Evolutionary conservation across 2,113 vertebrate genomes (phyloP).

Genomic region (Arizona elegans): DNA sequence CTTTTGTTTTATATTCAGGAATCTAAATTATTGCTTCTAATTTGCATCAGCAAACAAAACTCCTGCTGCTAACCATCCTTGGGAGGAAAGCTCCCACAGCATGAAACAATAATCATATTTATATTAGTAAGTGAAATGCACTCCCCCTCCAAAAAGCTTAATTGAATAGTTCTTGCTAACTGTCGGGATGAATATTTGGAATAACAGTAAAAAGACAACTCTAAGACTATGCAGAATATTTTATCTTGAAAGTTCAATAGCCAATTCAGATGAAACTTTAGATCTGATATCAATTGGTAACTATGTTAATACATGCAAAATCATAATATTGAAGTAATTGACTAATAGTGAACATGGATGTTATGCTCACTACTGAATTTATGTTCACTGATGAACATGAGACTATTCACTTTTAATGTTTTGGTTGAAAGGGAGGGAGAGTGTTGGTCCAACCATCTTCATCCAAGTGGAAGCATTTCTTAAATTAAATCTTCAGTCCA

Average conservation of each 20-base stretch:
- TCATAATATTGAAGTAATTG: background rate
- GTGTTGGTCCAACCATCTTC: constrained; percentile 18
- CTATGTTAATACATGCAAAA: background rate
- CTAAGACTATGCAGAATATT: background rate
- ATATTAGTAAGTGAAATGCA: background rate
- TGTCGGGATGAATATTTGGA: background rate
- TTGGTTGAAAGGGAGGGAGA: background rate
- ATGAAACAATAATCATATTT: constrained; percentile 9
- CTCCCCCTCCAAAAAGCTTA: background rate
- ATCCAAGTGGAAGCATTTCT: constrained; percentile 13
- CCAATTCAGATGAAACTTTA: background rate
- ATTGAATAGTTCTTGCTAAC: background rate
- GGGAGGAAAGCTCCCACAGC: background rate
- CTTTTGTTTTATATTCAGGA: background rate
- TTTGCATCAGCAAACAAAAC: background rate
- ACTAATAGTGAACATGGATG: background rate
- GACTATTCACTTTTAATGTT: constrained; percentile 1
- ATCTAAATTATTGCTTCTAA: constrained; percentile 1
- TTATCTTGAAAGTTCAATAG: background rate
- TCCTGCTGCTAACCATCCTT: background rate
- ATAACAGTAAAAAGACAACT: background rate
- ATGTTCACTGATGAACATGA: background rate
- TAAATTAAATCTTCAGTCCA: background rate
- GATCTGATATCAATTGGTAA: background rate
- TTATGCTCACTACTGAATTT: background rate